Evolutionary conservation across 2,888 invertebrate species (phyloP).

Genomic region (Lottia scabra): DNA sequence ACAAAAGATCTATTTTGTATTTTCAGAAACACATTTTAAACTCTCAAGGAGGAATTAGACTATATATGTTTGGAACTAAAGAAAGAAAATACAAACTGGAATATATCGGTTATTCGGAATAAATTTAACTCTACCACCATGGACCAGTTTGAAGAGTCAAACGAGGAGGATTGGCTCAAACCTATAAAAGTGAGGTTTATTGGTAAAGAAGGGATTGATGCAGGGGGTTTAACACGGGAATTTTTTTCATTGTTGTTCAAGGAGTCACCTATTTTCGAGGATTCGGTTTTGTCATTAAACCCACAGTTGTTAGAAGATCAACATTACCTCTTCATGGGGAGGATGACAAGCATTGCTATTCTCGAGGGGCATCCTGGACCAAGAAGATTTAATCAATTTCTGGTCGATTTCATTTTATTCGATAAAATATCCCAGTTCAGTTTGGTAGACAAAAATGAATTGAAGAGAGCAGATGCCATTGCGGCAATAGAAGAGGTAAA

Average conservation of each 20-base stretch:
- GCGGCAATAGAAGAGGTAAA: constrained; percentile 1
- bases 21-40: background rate
- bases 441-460: background rate
- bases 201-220: background rate
- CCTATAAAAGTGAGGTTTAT: constrained; percentile 1
- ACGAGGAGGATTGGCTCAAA: background rate
- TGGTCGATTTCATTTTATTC: background rate
- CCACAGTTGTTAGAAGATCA: background rate
- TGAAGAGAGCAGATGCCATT: constrained; percentile 4
- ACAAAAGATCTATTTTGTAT: background rate
- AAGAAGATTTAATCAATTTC: background rate
- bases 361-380: background rate
- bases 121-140: background rate
- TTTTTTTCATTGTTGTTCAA: constrained; percentile 1
- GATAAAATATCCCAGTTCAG: background rate
- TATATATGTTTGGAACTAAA: background rate
- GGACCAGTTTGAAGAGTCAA: background rate
- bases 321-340: background rate
- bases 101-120: background rate
- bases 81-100: background rate
- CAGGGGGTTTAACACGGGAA: background rate
- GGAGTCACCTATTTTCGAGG: background rate
- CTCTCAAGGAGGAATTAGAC: background rate
- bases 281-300: background rate
- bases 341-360: no score